phyloP scores from a whole-genome alignment of 2,888 invertebrate genomes.

The Agriotes lineatus region DNA sequence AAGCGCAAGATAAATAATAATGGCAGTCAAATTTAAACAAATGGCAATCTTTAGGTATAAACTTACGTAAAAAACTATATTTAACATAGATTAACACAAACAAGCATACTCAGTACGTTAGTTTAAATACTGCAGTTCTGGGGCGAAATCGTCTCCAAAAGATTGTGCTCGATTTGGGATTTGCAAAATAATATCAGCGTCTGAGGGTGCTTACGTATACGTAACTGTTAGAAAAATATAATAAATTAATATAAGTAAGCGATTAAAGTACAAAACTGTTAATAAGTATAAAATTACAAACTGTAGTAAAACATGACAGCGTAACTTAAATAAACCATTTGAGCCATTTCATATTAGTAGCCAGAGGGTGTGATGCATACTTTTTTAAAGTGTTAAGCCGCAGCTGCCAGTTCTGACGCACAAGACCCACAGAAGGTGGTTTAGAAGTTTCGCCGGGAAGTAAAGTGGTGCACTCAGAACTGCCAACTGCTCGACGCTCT shows the following conservation, averaged over 20 bases:
- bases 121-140: no score
- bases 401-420: no score
- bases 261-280: conserved; percentile 34
- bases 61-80: conserved; percentile 20
- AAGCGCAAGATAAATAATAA: conserved; percentile 42
- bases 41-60: conserved; percentile 46
- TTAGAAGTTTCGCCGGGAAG: no score
- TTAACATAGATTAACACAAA: conserved; percentile 18
- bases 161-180: no score
- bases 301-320: conserved; percentile 40
- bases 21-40: conserved; percentile 51
- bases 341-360: conserved; percentile 33
- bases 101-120: conserved; percentile 28
- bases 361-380: conserved; percentile 19
- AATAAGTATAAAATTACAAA: conserved; percentile 43
- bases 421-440: no score
- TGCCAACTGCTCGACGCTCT: no score
- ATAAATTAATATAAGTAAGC: conserved; percentile 35
- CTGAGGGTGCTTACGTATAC: conserved; percentile 25
- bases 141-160: no score
- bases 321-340: conserved; percentile 28
- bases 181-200: conserved; percentile 36
- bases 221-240: conserved; percentile 34
- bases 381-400: conserved; percentile 9
- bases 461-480: no score